These are phyloP conservation scores for Dicaeum eximium DNA, from an alignment of 2,113 vertebrate genomes.

Conservation along the genomic window DNA sequence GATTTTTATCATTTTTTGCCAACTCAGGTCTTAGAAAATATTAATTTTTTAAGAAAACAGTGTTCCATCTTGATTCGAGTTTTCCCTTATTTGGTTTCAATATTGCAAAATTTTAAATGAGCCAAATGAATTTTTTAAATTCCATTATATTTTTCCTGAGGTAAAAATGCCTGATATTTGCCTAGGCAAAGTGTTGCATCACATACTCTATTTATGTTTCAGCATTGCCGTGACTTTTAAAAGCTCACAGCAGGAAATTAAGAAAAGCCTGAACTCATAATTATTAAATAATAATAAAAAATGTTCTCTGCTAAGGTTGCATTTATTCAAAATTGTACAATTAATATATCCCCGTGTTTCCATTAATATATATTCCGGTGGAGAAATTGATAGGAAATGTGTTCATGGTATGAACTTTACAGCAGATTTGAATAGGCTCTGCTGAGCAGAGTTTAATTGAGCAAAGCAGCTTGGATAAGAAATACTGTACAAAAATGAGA, in stretches of 20 bases:
- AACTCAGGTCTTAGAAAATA: background rate
- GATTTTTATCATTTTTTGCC: background rate
- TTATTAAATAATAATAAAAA: constrained; percentile 70
- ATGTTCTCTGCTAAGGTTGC: constrained; percentile 52
- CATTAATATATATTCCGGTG: constrained; percentile 57
- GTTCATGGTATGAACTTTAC: constrained; percentile 61
- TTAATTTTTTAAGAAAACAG: background rate
- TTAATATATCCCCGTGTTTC: constrained; percentile 60
- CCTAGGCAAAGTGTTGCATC: constrained; percentile 51
- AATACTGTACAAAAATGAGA: background rate
- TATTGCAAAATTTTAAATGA: background rate
- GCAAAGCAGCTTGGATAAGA: background rate
- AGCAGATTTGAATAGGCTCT: constrained; percentile 42
- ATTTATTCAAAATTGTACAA: constrained; percentile 65
- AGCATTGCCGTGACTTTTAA: constrained; percentile 62
- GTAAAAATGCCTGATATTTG: constrained; percentile 55
- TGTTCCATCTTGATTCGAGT: background rate
- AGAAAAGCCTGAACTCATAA: constrained; percentile 61
- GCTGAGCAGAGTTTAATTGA: constrained; percentile 45
- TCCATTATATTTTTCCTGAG: constrained; percentile 16
- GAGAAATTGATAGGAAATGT: constrained; percentile 63
- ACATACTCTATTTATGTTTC: constrained; percentile 62
- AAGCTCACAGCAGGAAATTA: constrained; percentile 66
- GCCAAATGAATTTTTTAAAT: background rate
- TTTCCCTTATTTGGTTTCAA: background rate